Percentiles rank a stretch among this genome's conserved stretches.
Conservation (phyloP, 2,113 vertebrate genomes). For the Bucco capensis region DNA sequence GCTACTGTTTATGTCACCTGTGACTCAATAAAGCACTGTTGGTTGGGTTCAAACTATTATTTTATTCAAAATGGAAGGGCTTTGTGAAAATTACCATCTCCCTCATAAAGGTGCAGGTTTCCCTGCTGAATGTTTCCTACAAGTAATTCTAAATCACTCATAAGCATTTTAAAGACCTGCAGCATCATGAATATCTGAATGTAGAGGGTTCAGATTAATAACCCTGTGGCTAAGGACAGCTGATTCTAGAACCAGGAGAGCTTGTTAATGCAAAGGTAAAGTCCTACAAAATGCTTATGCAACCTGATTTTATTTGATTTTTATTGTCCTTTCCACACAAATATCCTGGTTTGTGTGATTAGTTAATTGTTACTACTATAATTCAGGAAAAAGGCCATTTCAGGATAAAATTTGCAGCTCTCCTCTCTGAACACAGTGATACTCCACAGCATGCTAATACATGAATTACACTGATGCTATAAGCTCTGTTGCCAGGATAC, state of each 20-base stretch:
- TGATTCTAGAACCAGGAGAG: neutral
- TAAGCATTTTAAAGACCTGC: neutral
- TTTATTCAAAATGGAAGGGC: neutral
- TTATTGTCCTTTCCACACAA: neutral
- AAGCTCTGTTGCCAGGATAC: constrained; percentile 65
- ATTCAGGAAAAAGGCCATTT: neutral
- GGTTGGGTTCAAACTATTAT: neutral
- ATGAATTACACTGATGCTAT: constrained; percentile 7
- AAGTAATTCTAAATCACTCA: neutral
- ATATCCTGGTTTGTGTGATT: neutral
- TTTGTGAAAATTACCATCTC: neutral
- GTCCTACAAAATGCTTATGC: neutral
- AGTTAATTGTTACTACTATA: neutral
- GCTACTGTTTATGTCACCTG: neutral
- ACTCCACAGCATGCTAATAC: constrained; percentile 10
- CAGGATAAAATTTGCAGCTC: constrained; percentile 2
- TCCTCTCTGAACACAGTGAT: neutral
- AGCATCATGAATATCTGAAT: neutral
- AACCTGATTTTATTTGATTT: neutral
- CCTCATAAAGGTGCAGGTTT: neutral
- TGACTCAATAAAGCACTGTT: neutral
- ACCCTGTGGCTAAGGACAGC: neutral
- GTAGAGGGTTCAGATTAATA: neutral
- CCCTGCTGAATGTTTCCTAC: neutral
- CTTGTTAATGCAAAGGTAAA: neutral